Evolutionary conservation across 2,797 vertebrate species (phyloP).

Genomic region (Sylvia borin): DNA sequence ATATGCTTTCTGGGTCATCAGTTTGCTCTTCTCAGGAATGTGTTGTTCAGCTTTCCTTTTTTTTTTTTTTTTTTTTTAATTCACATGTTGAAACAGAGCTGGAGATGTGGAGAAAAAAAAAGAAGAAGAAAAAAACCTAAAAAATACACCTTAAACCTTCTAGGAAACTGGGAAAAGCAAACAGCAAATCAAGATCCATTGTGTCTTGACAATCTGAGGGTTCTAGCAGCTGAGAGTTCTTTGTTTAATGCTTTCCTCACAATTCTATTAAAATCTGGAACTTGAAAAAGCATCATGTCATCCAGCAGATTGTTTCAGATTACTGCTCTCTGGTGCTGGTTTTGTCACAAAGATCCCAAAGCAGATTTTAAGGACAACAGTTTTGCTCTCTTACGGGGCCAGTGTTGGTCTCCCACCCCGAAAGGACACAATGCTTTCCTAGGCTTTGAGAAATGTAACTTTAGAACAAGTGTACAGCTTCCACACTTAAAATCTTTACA

Average conservation of each 20-base stretch:
- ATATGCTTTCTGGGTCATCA: constrained; percentile 5
- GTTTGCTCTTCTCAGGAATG: constrained; percentile 16
- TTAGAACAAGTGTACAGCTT: not conserved
- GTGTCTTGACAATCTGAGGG: not conserved
- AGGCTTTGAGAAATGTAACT: not conserved
- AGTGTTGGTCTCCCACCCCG: not conserved
- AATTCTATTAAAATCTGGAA: not conserved
- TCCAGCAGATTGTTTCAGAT: not conserved
- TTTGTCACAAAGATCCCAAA: not conserved
- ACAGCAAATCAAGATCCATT: not conserved
- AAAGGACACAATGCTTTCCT: not conserved
- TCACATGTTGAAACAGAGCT: not conserved
- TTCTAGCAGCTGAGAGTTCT: not conserved
- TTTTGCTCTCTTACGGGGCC: not conserved
- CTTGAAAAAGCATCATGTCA: not conserved
- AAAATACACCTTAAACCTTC: not conserved
- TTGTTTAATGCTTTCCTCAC: not conserved
- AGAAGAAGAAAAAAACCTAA: not conserved
- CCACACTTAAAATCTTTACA: not conserved
- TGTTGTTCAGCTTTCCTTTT: not conserved
- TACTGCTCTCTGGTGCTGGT: not conserved
- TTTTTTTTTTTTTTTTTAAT: not conserved
- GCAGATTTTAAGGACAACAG: not conserved
- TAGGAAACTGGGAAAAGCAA: not conserved
- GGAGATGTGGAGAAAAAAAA: not conserved